These are phyloP conservation scores for Periphyllus acericola DNA, from an alignment of 2,888 invertebrate species.

Conservation along the genomic window DNA sequence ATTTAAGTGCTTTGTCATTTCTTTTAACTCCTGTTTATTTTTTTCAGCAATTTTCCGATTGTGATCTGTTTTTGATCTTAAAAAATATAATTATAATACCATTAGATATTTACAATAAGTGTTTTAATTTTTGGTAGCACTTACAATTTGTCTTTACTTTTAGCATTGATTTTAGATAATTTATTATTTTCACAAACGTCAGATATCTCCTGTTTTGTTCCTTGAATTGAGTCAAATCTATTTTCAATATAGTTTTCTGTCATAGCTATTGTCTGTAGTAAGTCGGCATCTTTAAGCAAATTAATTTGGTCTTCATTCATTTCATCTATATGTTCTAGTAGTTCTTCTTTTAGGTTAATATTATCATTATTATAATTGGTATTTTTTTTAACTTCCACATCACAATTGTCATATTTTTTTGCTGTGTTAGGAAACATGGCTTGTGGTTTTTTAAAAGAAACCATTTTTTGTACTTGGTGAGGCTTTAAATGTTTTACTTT, in stretches of 20 bases:
- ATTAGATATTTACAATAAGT: neutral
- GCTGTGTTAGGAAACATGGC: constrained; percentile 72
- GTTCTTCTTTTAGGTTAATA: constrained; percentile 66
- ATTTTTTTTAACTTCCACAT: neutral
- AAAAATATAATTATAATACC: neutral
- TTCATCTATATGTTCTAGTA: constrained; percentile 67
- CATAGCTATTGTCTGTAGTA: constrained; percentile 62
- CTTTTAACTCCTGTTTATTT: constrained; percentile 40
- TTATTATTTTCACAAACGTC: neutral
- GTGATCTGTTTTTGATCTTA: constrained; percentile 27
- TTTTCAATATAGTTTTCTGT: constrained; percentile 69
- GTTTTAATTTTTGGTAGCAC: neutral
- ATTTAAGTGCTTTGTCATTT: constrained; percentile 40
- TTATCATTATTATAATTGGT: neutral
- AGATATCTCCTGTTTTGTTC: neutral
- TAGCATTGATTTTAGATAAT: neutral
- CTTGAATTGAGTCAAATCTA: constrained; percentile 65
- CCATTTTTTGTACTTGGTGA: constrained; percentile 72
- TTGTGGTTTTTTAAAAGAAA: constrained; percentile 46
- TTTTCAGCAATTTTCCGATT: constrained; percentile 9
- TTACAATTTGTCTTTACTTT: constrained; percentile 16
- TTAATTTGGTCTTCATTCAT: constrained; percentile 42
- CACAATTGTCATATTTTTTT: constrained; percentile 70
- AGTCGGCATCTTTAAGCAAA: constrained; percentile 50
- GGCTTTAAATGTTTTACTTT: constrained; percentile 76